These are phyloP conservation scores for Drosophila asahinai DNA, from an alignment of 1,140 invertebrate genomes.

Conservation along the genomic window DNA sequence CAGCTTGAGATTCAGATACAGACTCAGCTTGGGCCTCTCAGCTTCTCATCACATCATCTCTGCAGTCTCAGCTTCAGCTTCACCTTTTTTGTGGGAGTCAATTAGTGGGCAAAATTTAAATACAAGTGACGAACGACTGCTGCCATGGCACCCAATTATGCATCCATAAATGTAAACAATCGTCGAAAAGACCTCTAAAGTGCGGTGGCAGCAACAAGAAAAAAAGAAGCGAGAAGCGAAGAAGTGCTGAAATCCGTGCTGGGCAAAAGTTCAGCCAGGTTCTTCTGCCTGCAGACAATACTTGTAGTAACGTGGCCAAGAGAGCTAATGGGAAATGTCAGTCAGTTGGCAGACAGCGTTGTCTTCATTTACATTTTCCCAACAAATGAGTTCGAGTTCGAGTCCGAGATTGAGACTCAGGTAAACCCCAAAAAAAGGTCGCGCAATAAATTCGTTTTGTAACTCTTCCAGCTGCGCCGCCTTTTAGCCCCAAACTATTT, in stretches of 20 bases:
- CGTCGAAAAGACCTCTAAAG: conserved; percentile 74
- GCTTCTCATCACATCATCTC: conserved; percentile 26
- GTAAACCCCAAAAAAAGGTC: conserved; percentile 69
- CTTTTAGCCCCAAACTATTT: conserved; percentile 10
- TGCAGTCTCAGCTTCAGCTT: conserved; percentile 16
- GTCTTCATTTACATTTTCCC: conserved; percentile 69
- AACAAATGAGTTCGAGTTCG: conserved; percentile 62
- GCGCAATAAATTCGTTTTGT: conserved; percentile 52
- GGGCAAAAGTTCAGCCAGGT: conserved; percentile 69
- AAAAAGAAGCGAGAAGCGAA: not conserved
- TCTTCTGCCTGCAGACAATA: conserved; percentile 55
- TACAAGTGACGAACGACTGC: conserved; percentile 3
- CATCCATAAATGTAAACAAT: conserved; percentile 83
- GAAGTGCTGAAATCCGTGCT: conserved; percentile 68
- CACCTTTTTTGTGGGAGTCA: conserved; percentile 68
- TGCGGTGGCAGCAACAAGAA: conserved; percentile 21
- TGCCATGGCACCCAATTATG: conserved; percentile 72
- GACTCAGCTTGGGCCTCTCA: conserved; percentile 4
- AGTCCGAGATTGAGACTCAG: not conserved
- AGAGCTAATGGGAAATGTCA: conserved; percentile 78
- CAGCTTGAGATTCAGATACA: conserved; percentile 21
- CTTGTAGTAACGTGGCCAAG: conserved; percentile 68
- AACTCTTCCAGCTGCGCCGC: conserved; percentile 1
- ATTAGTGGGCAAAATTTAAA: conserved; percentile 71
- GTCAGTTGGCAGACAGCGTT: conserved; percentile 66